Evolutionary conservation across 2,113 vertebrate species (phyloP).

Genomic region (Phaetusa simplex): DNA sequence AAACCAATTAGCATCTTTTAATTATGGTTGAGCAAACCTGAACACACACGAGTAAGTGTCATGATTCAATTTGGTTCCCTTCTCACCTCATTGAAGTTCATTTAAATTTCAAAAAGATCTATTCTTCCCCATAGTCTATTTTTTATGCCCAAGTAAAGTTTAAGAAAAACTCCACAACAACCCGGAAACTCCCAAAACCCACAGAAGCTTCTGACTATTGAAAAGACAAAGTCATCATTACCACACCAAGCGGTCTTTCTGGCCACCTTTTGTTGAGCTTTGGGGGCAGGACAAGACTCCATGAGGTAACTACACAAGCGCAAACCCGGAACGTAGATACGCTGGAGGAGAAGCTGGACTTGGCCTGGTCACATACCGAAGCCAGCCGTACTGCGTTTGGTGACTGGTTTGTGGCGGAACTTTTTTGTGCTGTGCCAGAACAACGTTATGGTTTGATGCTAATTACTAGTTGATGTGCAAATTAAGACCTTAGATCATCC

Average conservation of each 20-base stretch:
- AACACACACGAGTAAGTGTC: background rate
- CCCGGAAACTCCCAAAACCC: background rate
- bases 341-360: background rate
- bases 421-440: background rate
- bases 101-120: constrained; percentile 45
- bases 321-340: background rate
- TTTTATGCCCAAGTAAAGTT: background rate
- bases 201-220: background rate
- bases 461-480: background rate
- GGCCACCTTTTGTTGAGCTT: background rate
- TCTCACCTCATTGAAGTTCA: background rate
- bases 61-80: background rate
- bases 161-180: background rate
- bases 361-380: background rate
- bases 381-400: background rate
- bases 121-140: background rate
- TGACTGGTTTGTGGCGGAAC: rapidly evolving
- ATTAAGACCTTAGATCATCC: background rate
- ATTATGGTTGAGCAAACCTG: constrained; percentile 46
- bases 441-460: background rate
- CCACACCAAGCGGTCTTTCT: background rate
- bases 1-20: constrained; percentile 61
- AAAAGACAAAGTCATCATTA: background rate
- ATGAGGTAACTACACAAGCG: background rate
- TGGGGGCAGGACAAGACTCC: background rate